Evolutionary conservation across 2,113 vertebrate genomes (phyloP).

Genomic region (Platysternon megacephalum): DNA sequence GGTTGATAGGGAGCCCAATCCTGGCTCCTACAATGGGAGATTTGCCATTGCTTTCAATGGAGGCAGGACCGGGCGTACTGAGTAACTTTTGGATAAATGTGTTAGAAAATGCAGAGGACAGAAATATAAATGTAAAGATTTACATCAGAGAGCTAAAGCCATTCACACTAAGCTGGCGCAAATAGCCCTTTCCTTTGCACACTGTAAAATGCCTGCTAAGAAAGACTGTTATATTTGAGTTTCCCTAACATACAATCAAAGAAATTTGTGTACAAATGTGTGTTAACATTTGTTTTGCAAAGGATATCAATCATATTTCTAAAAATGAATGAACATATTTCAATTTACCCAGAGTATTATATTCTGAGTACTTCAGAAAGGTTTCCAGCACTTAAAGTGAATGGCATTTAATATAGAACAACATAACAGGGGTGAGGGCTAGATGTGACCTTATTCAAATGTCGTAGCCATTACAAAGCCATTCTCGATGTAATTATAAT

Average conservation of each 20-base stretch:
- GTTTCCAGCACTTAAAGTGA: conserved; percentile 92
- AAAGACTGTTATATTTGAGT: background rate
- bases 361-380: conserved; percentile 85
- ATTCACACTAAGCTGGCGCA: background rate
- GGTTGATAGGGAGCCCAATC: background rate
- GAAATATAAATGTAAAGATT: background rate
- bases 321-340: conserved; percentile 91
- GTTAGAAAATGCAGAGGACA: conserved; percentile 22
- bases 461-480: conserved; percentile 80
- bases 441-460: conserved; percentile 99
- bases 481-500: conserved; percentile 91
- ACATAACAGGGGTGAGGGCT: conserved; percentile 91
- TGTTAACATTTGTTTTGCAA: conserved; percentile 86
- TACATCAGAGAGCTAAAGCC: background rate
- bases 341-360: conserved; percentile 91
- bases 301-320: conserved; percentile 94
- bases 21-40: background rate
- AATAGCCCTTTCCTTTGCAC: conserved; percentile 32
- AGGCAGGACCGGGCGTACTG: background rate
- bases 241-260: conserved; percentile 46
- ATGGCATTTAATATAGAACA: conserved; percentile 98
- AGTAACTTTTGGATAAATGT: background rate
- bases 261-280: conserved; percentile 57
- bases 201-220: background rate
- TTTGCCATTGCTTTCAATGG: background rate